Base-by-base conservation (phyloP, 2,113 vertebrate species). In the Colaptes auratus region DNA sequence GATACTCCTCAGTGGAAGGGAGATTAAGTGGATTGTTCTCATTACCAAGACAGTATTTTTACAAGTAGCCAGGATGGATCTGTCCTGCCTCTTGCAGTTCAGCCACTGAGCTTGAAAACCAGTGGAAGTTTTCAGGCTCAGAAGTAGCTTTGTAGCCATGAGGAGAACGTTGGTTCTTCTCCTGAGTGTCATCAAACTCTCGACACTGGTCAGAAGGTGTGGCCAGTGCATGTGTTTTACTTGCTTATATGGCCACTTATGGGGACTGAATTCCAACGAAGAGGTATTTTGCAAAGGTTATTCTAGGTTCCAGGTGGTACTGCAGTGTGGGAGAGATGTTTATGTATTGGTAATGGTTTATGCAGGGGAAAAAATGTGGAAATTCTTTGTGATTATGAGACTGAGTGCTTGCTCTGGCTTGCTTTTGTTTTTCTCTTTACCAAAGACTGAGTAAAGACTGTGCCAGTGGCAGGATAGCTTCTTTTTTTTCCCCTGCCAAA, bases 361-460 rank as follows among this genome's bases (percentile, higher is more conserved):
- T 12, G 3, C 61, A 28, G 73, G 61, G 72, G 33, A 59, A 70
- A 69, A 48, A 17, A 7, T 44, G n/a, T 52, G 28, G 21, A 16
- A 46, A 3, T 52, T 75, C 15, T 36, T 56, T 56, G 31, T 64
- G 42, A 23, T 79, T 19, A 35, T 3, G 67, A 85, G 23, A 19
- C 16, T 5, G 12, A 7, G 9, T 33, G 6, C 7, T 72, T 88
- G 58, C 48, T 65, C 24, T 66, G 46, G 0, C 44, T 48, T 33
- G 17, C 2, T 48, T 3, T 9, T 65, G 30, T n/a, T 64, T 84
- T 70, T 35, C 9, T 74, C 14, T 84, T 56, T 48, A 25, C 31
- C 16, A 4, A 1, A 15, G n/a, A 15, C 5, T 8, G 30, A 56
- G 50, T 64, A 4, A 1, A 17, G n/a, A 16, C 5, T 8, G 30